A percentile compares a stretch with the other conserved stretches of the same genome.
Conservation (phyloP, 2,113 vertebrate species). For the Pica pica region DNA sequence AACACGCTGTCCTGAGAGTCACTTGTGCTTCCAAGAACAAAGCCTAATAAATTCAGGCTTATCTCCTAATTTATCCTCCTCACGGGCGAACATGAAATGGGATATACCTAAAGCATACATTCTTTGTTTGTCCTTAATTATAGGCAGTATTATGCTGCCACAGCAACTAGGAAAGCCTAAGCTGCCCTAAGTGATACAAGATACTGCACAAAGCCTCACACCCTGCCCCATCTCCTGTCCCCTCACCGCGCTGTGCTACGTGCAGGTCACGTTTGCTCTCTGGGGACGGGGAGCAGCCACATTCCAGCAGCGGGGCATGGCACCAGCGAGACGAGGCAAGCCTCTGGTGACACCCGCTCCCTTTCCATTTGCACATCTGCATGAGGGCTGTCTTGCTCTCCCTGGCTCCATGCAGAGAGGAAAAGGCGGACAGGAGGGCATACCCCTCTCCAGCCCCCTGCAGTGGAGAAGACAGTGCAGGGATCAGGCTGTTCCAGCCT, state of each 20-base stretch:
- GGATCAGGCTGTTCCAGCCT: background rate
- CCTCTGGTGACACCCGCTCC: background rate
- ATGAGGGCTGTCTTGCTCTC: background rate
- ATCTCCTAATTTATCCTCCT: slow-evolving; percentile 24
- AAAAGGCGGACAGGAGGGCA: background rate
- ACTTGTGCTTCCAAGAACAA: slow-evolving; percentile 18
- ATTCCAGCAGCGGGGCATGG: background rate
- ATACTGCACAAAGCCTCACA: background rate
- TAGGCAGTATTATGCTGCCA: slow-evolving; percentile 45
- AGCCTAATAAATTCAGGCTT: slow-evolving; percentile 41
- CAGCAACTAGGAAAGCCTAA: slow-evolving; percentile 27
- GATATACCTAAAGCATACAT: background rate
- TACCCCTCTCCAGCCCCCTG: background rate
- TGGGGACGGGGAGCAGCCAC: background rate
- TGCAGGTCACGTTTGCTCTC: background rate
- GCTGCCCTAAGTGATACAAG: background rate
- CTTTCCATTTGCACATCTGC: background rate
- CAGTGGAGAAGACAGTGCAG: background rate
- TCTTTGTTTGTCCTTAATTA: slow-evolving; percentile 46
- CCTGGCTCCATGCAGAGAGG: background rate
- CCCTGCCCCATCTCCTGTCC: background rate
- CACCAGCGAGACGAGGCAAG: background rate
- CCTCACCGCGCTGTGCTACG: fast-evolving
- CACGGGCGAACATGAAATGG: background rate
- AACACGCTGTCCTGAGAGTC: background rate